Evolutionary conservation across 1,140 invertebrate genomes (phyloP), one percentile per base, ranked within the genome.

Genomic region (Pseudachorutes palmiensis): DNA sequence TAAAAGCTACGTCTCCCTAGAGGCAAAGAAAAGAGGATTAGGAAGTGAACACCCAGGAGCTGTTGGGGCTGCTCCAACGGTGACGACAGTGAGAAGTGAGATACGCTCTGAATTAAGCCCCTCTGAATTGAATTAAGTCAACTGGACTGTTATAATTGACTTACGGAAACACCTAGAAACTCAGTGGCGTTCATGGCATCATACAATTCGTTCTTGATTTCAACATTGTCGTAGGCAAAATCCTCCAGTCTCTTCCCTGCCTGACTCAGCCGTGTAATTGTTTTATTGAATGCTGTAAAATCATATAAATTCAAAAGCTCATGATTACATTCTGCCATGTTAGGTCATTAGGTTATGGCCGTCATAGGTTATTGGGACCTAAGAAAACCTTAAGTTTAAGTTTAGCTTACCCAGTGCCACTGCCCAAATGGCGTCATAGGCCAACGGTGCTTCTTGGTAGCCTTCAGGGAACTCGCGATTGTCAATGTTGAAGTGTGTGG

Each of bases 361-460:
- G n/a, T n/a, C n/a, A n/a, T n/a, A n/a, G n/a, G n/a, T n/a, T n/a
- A n/a, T n/a, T n/a, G n/a, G n/a, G n/a, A n/a, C n/a, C n/a, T n/a
- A n/a, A n/a, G n/a, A n/a, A n/a, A n/a, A n/a, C n/a, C n/a, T 2
- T 29, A 32, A 62, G 9, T 29, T 41, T 30, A 62, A 31, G 3
- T 32, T 14, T 29, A 12, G 22, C 19, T 51, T 51, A 64, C 88
- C 89, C 75, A 97, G 81, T 45, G 94, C 94, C 24, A 97, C 88
- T 26, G 94, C 92, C 97, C 97, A 99, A 48, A 99, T 91, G 31
- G 97, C 97, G 80, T 99, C 97, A 76, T 99, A 99, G 19, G 97
- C 97, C 33, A 99, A 79, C 0, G 97, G 97, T 0, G 97, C 94
- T 81, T 99, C 97, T 76, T 96, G 94, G 79, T 97, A 98, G 1